Conservation (phyloP, 2,113 vertebrate species). For the Burhinus oedicnemus region DNA sequence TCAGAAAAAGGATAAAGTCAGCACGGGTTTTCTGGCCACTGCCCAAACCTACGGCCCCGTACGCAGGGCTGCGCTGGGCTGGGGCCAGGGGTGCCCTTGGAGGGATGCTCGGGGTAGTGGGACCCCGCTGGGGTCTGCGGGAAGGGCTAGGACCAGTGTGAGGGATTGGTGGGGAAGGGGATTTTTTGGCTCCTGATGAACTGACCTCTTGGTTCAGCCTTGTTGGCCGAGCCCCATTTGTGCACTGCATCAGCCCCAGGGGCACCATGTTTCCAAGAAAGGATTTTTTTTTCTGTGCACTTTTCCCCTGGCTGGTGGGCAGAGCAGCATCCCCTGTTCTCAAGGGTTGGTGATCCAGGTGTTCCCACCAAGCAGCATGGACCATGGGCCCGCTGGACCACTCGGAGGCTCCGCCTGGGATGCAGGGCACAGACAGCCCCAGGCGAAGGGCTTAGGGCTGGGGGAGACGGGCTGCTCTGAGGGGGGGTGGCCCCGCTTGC, state of each 20-base stretch:
- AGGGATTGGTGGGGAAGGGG: neutral
- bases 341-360: fast-evolving
- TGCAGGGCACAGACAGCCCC: neutral
- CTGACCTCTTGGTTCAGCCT: neutral
- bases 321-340: neutral
- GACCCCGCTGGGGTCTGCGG: neutral
- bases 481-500: neutral
- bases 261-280: neutral
- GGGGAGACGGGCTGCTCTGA: neutral
- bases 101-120: neutral
- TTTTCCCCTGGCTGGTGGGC: neutral
- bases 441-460: neutral
- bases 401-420: fast-evolving
- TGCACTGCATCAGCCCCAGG: neutral
- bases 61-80: neutral
- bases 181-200: neutral
- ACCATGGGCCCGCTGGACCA: neutral
- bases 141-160: neutral
- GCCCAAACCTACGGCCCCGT: neutral
- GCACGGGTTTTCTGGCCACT: neutral
- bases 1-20: neutral
- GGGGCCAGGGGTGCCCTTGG: neutral
- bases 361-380: fast-evolving
- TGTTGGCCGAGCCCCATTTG: neutral
- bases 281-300: neutral